A percentile compares a stretch with the other conserved stretches of the same genome.
Conservation (phyloP, 1,140 invertebrate species). For the Drosophila neocordata region DNA sequence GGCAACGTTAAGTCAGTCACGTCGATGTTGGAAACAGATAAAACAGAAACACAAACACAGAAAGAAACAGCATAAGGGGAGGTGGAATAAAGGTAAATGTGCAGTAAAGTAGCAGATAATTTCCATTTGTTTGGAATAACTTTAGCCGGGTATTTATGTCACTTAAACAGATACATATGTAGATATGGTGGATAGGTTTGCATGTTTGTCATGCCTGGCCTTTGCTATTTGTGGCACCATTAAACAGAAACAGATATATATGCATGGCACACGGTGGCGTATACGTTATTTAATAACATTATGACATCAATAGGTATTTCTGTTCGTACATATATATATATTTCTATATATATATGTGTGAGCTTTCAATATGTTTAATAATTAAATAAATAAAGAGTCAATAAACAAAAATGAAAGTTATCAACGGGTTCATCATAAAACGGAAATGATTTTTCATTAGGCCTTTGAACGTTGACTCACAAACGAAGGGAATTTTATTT, state of each 20-base stretch:
- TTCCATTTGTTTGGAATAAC: constrained; percentile 55
- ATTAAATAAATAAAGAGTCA: constrained; percentile 56
- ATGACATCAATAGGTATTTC: constrained; percentile 66
- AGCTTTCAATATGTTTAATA: constrained; percentile 53
- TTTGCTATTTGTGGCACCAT: constrained; percentile 49
- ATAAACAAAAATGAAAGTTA: constrained; percentile 58
- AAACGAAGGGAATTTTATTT: not conserved
- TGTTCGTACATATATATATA: constrained; percentile 7
- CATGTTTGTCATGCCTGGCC: constrained; percentile 63
- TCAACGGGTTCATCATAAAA: constrained; percentile 20
- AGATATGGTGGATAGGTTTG: constrained; percentile 48
- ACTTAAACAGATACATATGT: constrained; percentile 15
- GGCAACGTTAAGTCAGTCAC: constrained; percentile 49
- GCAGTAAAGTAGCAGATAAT: constrained; percentile 35
- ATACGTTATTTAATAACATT: constrained; percentile 75
- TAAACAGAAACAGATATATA: constrained; percentile 70
- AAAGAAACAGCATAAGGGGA: constrained; percentile 61
- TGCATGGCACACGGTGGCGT: constrained; percentile 61
- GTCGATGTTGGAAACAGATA: constrained; percentile 63
- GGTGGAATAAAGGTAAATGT: not conserved
- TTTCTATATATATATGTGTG: constrained; percentile 32
- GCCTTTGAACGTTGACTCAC: constrained; percentile 1
- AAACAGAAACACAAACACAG: constrained; percentile 31
- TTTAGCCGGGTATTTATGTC: constrained; percentile 57
- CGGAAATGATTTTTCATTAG: not conserved